A percentile compares a stretch with the other conserved stretches of the same genome.
These are phyloP conservation scores for Balaenoptera acutorostrata DNA, from an alignment of 2,113 vertebrate species.

Conservation along the genomic window DNA sequence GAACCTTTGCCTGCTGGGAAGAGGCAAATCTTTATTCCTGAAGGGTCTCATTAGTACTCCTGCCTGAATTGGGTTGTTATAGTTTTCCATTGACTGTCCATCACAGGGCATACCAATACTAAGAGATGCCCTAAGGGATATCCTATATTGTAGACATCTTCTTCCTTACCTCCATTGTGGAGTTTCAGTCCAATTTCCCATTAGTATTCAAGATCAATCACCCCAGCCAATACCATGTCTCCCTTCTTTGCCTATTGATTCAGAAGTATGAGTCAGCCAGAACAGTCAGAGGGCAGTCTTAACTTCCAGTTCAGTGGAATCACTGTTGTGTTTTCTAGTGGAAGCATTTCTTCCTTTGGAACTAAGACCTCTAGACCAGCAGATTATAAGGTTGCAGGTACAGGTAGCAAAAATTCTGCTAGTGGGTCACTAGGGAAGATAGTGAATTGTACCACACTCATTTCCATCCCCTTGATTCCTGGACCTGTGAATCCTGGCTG, in stretches of 20 bases:
- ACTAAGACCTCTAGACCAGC: background rate
- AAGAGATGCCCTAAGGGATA: background rate
- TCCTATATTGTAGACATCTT: background rate
- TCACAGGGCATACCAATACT: background rate
- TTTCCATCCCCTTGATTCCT: background rate
- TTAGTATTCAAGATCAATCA: background rate
- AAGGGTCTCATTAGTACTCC: background rate
- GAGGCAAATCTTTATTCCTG: background rate
- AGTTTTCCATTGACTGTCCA: background rate
- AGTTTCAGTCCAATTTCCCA: background rate
- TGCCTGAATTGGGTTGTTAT: background rate
- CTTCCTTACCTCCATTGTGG: background rate
- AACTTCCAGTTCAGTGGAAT: background rate
- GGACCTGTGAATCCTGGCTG: background rate
- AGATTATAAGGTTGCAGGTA: background rate
- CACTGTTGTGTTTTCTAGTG: background rate
- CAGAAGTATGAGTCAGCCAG: background rate
- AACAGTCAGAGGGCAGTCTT: background rate
- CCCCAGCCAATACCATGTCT: background rate
- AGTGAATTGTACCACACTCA: background rate
- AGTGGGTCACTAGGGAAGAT: background rate
- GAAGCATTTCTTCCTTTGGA: background rate
- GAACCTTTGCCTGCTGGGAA: background rate
- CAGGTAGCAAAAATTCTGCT: background rate
- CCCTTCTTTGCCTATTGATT: background rate